phyloP scores from a whole-genome alignment of 2,888 invertebrate genomes.

The Yponomeuta plumbellus region DNA sequence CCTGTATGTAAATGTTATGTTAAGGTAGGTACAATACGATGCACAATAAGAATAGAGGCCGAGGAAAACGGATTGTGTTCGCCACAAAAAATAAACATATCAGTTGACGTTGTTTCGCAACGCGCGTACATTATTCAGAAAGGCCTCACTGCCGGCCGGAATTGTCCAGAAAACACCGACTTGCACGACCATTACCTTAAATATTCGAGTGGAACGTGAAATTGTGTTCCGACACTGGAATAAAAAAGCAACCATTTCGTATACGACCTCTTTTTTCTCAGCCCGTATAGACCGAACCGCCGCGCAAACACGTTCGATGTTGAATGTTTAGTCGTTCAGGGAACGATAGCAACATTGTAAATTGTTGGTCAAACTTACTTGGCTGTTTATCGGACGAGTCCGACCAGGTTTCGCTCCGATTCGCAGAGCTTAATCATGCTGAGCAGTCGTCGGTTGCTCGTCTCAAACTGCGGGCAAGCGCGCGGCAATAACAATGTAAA shows the following conservation, averaged over 20 bases:
- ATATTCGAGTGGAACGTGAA: constrained; percentile 9
- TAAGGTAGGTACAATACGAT: too few relatives aligned
- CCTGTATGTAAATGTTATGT: too few relatives aligned
- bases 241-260: constrained; percentile 5
- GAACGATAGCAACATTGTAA: too few relatives aligned
- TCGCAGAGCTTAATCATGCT: too few relatives aligned
- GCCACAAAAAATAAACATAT: neutral
- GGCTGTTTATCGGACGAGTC: too few relatives aligned
- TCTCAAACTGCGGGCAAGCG: too few relatives aligned
- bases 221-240: constrained; percentile 9
- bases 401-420: too few relatives aligned
- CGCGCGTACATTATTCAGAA: constrained; percentile 3
- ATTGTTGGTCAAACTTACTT: too few relatives aligned
- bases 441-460: too few relatives aligned
- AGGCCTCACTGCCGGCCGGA: constrained; percentile 3
- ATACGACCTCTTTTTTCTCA: neutral
- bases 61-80: too few relatives aligned
- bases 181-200: constrained; percentile 10
- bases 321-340: neutral
- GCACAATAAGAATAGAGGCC: too few relatives aligned
- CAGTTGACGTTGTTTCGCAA: neutral
- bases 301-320: neutral
- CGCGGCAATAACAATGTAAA: too few relatives aligned
- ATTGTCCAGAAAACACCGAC: constrained; percentile 10
- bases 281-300: neutral